Conservation (phyloP, 2,797 vertebrate genomes). For the Ciconia nigra region DNA sequence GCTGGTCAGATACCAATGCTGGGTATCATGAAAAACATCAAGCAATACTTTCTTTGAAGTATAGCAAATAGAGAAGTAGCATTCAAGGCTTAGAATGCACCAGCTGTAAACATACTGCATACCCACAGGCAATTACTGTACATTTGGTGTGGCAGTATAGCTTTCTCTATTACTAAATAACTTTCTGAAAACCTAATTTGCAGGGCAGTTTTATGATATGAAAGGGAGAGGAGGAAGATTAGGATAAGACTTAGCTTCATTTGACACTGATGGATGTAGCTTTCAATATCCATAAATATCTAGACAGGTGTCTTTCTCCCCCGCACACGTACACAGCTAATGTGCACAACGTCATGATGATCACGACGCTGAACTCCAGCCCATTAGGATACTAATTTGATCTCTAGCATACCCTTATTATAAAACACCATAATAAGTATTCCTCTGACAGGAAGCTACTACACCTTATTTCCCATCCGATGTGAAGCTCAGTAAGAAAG, state of each 20-base stretch:
- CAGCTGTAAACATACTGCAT: conserved; percentile 20
- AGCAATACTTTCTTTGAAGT: conserved; percentile 14
- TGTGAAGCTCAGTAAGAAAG: neutral
- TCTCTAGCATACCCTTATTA: neutral
- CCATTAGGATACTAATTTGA: conserved; percentile 47
- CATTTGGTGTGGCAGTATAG: neutral
- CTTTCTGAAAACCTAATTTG: conserved; percentile 49
- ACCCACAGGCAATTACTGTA: conserved; percentile 37
- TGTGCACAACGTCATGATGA: neutral
- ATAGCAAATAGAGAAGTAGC: conserved; percentile 40
- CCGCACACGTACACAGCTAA: neutral
- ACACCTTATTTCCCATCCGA: neutral
- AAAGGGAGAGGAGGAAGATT: neutral
- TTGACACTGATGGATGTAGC: neutral
- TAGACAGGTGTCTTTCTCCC: neutral
- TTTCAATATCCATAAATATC: conserved; percentile 32
- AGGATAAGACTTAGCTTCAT: neutral
- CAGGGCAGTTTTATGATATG: neutral
- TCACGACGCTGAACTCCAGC: conserved; percentile 25
- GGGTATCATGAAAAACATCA: conserved; percentile 21
- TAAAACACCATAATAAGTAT: neutral
- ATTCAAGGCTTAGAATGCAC: conserved; percentile 38
- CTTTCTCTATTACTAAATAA: conserved; percentile 44
- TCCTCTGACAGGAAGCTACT: neutral
- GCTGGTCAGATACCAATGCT: neutral